phyloP scores from a whole-genome alignment of 2,888 invertebrate genomes.

The Andrena dorsata region DNA sequence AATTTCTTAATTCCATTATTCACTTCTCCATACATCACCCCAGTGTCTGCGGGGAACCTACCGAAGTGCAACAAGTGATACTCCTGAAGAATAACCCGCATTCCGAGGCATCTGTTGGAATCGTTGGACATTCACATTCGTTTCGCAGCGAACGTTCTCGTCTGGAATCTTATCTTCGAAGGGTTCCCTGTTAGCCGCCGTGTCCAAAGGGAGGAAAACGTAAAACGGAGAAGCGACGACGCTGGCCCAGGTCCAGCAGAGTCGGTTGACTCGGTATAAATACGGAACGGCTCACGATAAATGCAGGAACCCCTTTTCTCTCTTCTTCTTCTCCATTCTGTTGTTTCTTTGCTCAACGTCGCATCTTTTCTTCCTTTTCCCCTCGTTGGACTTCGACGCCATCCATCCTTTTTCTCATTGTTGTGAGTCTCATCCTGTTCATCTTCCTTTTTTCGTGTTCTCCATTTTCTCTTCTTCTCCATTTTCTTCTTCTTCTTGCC shows the following conservation, averaged over 20 bases:
- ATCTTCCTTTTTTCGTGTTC: neutral
- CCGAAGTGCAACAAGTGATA: neutral
- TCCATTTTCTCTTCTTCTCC: slow-evolving; percentile 3
- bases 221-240: slow-evolving; percentile 42
- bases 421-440: neutral
- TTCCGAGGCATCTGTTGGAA: neutral
- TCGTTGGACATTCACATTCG: neutral
- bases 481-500: neutral
- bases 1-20: too few relatives aligned
- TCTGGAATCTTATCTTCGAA: slow-evolving; percentile 10
- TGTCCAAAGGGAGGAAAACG: slow-evolving; percentile 25
- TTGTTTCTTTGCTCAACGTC: neutral
- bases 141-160: neutral
- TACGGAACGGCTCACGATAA: slow-evolving; percentile 72
- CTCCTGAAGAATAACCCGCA: neutral
- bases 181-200: neutral
- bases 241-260: slow-evolving; percentile 75
- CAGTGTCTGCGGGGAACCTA: too few relatives aligned
- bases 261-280: slow-evolving; percentile 74
- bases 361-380: neutral
- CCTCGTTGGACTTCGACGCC: neutral
- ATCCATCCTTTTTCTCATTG: neutral
- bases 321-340: slow-evolving; percentile 34
- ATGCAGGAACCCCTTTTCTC: slow-evolving; percentile 49
- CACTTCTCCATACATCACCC: too few relatives aligned